Base-by-base conservation (phyloP, 2,797 vertebrate genomes). In the Poeciliopsis gracilis region DNA sequence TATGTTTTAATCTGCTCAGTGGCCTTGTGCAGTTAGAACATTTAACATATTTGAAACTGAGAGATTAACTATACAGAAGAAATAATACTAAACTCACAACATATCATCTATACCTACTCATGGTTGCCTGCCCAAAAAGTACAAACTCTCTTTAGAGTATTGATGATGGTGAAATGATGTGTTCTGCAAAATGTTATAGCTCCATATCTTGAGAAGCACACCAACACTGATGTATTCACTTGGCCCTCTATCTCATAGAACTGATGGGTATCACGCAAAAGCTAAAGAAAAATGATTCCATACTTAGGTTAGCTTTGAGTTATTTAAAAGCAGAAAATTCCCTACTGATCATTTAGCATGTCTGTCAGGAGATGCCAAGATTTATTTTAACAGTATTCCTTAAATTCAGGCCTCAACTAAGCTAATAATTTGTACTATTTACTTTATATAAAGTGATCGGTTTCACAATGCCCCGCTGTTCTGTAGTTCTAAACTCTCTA, bases 401-500 rank as follows among this genome's bases (percentile, higher is more conserved):
- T 38, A 12, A 41, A 81, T 76, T 38, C 30, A 72, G 66, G 71
- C 78, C 72, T 87, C 41, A 67, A 43, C 80, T 41, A 73, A 38
- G 13, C 20, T 13, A 12, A 61, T 30, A 41, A 59, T 49, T 80
- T 71, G 77, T 71, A 12, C 49, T 79, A 70, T 83, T 82, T 87
- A 69, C 69, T 74, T 83, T 86, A 79, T 82, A 25, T 38, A 67
- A 33, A 41, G 63, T 67, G 33, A 67, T 67, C 78, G 73, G 57
- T 80, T 46, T 77, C 53, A 46, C 78, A 63, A 57, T 75, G 74
- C 71, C 77, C 55, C 10, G 45, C 77, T 72, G 81, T 79, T 89
- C 77, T 78, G 46, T 69, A 43, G 63, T 83, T 86, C 77, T 81
- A 57, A 88, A 87, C 79, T 84, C 73, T 67, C 57, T 72, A 73